Base-by-base conservation (phyloP, 2,113 vertebrate genomes). In the Motacilla alba region DNA sequence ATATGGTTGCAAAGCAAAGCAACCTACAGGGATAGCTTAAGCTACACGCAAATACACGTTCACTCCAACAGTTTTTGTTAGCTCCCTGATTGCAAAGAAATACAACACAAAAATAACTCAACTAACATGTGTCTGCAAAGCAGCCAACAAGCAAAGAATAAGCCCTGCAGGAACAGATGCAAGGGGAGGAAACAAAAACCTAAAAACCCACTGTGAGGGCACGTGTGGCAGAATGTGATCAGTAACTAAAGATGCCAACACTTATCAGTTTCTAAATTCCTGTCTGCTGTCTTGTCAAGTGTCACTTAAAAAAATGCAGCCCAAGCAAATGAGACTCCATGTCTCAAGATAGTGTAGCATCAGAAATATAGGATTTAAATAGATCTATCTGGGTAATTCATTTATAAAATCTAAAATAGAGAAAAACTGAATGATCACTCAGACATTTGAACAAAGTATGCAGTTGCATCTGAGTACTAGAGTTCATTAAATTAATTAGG, bases 21-120 rank as follows among this genome's bases (percentile, higher is more conserved):
- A 43, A 77, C 20, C 46, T 55, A 58, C 16, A 37, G 1, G 0
- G 0, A 4, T 1, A 86, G 15, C 0, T 0, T 10, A 46, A 39
- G 8, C 2, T 3, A 53, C 0, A 1, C 39, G 31, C 46, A 80
- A 73, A 83, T 6, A 39, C 16, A 33, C 17, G 24, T 15, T 20
- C 43, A 31, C 11, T 76, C 49, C 53, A 66, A 39, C 30, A 80
- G 59, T 0, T 86, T 79, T 58, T 69, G 50, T n/a, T 46, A 69
- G 16, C 20, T 49, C 16, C 11, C 44, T 6, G 23, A 10, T 3
- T 60, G 56, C 49, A 75, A 41, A 82, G 26, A 87, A 93, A 50
- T n/a, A 7, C 69, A 64, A 60, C 20, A 24, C 19, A 76, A 59
- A 68, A 90, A 56, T 44, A 79, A 66, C n/a, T 15, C 47, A 46